phyloP scores from a whole-genome alignment of 2,888 invertebrate species.

The Leptinotarsa rubiginosa region DNA sequence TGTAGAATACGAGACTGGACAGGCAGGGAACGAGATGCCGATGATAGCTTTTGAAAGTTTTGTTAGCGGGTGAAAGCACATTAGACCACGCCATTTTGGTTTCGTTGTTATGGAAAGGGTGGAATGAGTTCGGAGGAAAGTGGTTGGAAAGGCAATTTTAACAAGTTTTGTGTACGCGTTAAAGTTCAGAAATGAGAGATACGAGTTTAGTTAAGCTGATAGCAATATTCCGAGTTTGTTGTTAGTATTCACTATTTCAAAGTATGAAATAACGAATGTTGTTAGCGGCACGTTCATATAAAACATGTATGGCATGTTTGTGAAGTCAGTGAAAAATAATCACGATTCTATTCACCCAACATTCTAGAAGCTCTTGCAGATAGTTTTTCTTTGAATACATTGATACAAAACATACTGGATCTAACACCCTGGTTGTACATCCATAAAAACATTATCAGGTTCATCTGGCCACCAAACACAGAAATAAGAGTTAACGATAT shows the following conservation, averaged over 20 bases:
- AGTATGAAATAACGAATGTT: not conserved
- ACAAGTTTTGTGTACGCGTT: not conserved
- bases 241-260: not conserved
- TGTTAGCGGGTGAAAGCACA: slow-evolving; percentile 53
- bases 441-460: too few relatives aligned
- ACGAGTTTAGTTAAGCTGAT: not conserved
- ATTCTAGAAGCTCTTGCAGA: too few relatives aligned
- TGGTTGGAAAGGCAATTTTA: slow-evolving; percentile 50
- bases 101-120: slow-evolving; percentile 51
- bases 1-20: slow-evolving; percentile 50
- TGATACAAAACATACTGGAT: too few relatives aligned
- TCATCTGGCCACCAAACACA: too few relatives aligned
- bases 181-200: slow-evolving; percentile 8
- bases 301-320: too few relatives aligned
- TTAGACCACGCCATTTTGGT: slow-evolving; percentile 51
- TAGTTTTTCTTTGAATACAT: too few relatives aligned
- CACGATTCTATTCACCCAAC: too few relatives aligned
- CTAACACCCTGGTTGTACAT: too few relatives aligned
- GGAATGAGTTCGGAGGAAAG: slow-evolving; percentile 44
- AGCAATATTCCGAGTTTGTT: not conserved
- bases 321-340: too few relatives aligned
- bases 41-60: slow-evolving; percentile 55
- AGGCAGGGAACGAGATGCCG: slow-evolving; percentile 48
- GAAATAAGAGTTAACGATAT: too few relatives aligned
- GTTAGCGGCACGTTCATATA: too few relatives aligned